These are phyloP conservation scores for Piscicola geometra DNA, from an alignment of 2,888 invertebrate genomes.

Conservation along the genomic window DNA sequence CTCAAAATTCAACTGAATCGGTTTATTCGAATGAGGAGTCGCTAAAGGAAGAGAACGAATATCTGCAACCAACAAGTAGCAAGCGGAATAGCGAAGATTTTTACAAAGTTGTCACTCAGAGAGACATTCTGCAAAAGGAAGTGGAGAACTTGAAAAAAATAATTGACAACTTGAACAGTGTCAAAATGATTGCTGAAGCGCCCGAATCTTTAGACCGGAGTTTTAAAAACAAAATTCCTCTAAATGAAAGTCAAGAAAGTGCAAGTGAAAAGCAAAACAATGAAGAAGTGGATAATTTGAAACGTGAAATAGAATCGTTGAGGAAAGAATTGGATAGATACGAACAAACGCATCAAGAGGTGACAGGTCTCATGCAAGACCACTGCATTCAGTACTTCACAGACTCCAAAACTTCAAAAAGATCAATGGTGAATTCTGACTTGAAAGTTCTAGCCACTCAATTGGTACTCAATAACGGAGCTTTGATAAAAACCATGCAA, in stretches of 20 bases:
- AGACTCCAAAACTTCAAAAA: no score
- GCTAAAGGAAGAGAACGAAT: no score
- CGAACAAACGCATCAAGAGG: neutral
- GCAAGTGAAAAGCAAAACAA: neutral
- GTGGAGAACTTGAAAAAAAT: neutral
- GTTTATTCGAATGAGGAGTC: no score
- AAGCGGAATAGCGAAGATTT: neutral
- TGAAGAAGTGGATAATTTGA: conserved; percentile 1
- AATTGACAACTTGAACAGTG: neutral
- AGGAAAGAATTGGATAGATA: neutral
- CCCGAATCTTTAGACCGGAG: neutral
- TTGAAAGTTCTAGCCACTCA: no score
- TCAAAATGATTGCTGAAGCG: neutral
- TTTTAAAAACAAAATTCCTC: no score
- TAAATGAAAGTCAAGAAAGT: neutral
- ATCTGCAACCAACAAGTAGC: no score
- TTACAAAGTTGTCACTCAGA: neutral
- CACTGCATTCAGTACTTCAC: no score
- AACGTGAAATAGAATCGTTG: neutral
- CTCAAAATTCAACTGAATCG: neutral
- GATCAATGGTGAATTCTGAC: no score
- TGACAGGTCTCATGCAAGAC: neutral
- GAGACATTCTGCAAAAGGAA: conserved; percentile 9
- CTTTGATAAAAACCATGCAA: no score
- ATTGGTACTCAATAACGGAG: no score